Evolutionary conservation across 1,140 invertebrate species (phyloP), one percentile per base, ranked within the genome.

Genomic region (Calliopsis andreniformis): DNA sequence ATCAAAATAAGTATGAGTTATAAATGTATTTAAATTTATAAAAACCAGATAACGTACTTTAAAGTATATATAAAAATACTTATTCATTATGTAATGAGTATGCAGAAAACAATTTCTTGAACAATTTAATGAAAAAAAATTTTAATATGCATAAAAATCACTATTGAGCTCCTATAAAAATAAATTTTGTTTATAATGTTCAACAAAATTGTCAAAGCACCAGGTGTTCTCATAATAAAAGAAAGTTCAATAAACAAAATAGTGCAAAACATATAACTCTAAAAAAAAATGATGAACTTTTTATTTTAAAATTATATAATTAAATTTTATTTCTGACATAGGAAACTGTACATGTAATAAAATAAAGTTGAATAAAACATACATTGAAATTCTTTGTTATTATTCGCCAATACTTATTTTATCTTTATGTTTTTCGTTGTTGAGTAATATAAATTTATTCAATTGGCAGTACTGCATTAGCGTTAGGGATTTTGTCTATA

Each of bases 401-500:
- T 10, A 39, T 8, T 39, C 16, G 18, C 45, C 16, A 18, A 30
- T 16, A 16, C n/a, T 49, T 30, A 1, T 32, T 3, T 16, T 30
- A 56, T 39, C n/a, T 35, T 0, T 35, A 23, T 2, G n/a, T 18
- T 28, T n/a, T 55, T 28, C 25, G 25, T 0, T 4, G 39, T 51
- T 39, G 6, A 53, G 45, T 64, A 35, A 73, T 35, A 39, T 66
- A 23, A 32, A n/a, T 47, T 67, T 35, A 28, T 51, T 62, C 10
- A 28, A 39, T 66, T 73, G 70, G 51, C 35, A n/a, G 35, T 53
- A 28, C 0, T 63, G 42, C 45, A 12, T 28, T 14, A 30, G 8
- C n/a, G 45, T 16, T 67, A 76, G 80, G 56, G 43, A 82, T 23
- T 79, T 66, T 79, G 8, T n/a, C 14, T 3, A 3, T 28, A 8